phyloP scores from a whole-genome alignment of 2,888 invertebrate species.

The Synanthedon vespiformis region DNA sequence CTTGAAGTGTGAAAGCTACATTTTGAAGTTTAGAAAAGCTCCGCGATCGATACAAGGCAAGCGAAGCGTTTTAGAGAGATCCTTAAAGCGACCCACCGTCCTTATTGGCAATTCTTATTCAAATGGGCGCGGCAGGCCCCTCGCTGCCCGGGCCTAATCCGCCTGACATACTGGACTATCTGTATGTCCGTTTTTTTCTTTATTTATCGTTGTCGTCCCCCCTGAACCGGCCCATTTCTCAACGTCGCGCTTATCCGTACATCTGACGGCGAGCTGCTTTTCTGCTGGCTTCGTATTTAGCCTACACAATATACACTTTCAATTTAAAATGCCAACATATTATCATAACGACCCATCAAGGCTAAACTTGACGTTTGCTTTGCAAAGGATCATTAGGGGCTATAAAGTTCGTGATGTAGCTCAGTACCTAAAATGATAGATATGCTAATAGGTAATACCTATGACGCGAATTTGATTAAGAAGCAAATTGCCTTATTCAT shows the following conservation, averaged over 20 bases:
- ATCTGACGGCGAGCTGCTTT: conserved; percentile 56
- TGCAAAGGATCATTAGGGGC: no score
- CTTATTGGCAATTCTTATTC: conserved; percentile 65
- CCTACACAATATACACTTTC: no score
- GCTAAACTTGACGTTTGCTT: no score
- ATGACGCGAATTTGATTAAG: no score
- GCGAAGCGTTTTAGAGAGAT: conserved; percentile 36
- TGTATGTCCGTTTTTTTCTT: conserved; percentile 51
- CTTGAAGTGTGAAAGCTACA: no score
- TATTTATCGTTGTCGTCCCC: conserved; percentile 49
- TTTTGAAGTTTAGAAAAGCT: background rate
- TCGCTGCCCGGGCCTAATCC: conserved; percentile 37
- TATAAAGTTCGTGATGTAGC: no score
- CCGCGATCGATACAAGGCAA: conserved; percentile 40
- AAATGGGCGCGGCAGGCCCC: conserved; percentile 37
- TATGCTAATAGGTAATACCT: no score
- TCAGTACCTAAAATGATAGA: no score
- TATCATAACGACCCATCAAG: no score
- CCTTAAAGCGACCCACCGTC: conserved; percentile 34
- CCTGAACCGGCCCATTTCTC: conserved; percentile 54
- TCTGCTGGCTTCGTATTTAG: conserved; percentile 33
- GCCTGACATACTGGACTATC: conserved; percentile 57
- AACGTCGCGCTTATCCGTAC: conserved; percentile 59
- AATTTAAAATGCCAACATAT: no score
- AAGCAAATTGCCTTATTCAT: no score